Percentiles rank a stretch among this genome's conserved stretches.
phyloP scores from a whole-genome alignment of 2,113 vertebrate species.

The Neolamprologus sp. region DNA sequence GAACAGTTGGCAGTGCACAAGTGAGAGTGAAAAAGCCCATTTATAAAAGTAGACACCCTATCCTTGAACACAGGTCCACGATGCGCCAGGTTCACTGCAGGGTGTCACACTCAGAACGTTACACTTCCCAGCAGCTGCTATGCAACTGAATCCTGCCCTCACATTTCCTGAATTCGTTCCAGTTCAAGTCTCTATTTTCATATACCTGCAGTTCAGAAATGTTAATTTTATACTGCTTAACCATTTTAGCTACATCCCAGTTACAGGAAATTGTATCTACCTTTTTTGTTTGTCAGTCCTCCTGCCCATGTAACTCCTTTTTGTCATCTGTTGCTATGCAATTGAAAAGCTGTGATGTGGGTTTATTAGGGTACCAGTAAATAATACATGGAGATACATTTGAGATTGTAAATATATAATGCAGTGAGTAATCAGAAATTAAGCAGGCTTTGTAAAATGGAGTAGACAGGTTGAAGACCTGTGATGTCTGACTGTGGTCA shows the following conservation, averaged over 20 bases:
- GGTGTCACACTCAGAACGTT: not conserved
- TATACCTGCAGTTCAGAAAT: not conserved
- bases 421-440: not conserved
- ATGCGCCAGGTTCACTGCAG: conserved; percentile 19
- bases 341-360: not conserved
- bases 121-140: not conserved
- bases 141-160: not conserved
- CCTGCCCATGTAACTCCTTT: not conserved
- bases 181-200: not conserved
- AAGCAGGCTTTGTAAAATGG: not conserved
- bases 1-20: conserved; percentile 15
- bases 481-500: not conserved
- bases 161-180: not conserved
- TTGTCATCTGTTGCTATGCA: not conserved
- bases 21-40: conserved; percentile 17
- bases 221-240: not conserved
- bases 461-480: not conserved
- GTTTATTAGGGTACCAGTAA: not conserved
- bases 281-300: not conserved
- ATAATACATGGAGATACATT: not conserved
- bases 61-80: not conserved
- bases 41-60: conserved; percentile 23
- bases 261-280: not conserved
- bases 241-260: not conserved
- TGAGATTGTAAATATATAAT: not conserved